Conservation (phyloP, 2,113 vertebrate species). For the Upupa epops region DNA sequence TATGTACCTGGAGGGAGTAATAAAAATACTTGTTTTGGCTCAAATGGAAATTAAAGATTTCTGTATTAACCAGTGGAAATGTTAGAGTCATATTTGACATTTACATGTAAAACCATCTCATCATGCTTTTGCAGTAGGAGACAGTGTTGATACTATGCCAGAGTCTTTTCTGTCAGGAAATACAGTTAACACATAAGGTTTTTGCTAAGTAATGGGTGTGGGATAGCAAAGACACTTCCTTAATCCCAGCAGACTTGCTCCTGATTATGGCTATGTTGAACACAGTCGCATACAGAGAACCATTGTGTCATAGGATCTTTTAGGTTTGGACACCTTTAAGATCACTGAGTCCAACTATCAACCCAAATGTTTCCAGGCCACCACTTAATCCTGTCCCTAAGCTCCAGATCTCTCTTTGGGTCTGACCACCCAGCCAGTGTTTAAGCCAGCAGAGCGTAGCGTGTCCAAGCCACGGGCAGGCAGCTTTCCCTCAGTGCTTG, state of each 20-base stretch:
- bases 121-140: neutral
- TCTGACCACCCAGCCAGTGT: no score
- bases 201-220: neutral
- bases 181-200: neutral
- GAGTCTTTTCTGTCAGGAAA: neutral
- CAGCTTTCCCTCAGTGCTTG: no score
- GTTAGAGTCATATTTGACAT: neutral
- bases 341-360: no score
- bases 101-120: neutral
- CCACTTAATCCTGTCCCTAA: no score
- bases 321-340: no score
- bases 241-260: conserved; percentile 12
- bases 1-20: neutral
- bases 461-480: no score
- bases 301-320: no score
- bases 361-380: no score
- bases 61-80: neutral
- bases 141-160: neutral
- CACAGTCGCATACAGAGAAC: no score
- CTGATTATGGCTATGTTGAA: neutral
- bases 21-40: neutral
- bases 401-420: no score
- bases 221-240: conserved; percentile 1
- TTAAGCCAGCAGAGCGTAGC: no score
- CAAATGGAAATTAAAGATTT: neutral